phyloP scores from a whole-genome alignment of 2,113 vertebrate genomes.

The Anguilla japonica region DNA sequence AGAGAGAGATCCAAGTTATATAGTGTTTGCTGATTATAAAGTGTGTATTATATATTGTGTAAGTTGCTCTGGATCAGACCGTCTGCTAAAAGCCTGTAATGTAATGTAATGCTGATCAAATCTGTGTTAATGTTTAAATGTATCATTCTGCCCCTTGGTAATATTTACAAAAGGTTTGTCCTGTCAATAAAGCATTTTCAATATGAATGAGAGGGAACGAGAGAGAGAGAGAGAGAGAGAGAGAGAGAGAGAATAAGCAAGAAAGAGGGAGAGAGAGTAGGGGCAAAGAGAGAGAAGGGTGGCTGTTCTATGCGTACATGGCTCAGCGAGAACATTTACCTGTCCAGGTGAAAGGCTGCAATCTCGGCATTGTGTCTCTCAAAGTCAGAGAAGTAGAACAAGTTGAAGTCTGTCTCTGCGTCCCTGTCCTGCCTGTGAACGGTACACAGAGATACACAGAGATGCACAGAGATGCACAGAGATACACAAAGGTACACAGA shows the following conservation, averaged over 20 bases:
- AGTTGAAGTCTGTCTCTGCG: slow-evolving; percentile 78
- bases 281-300: neutral
- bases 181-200: no score
- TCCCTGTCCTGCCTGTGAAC: slow-evolving; percentile 75
- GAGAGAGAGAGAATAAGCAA: neutral
- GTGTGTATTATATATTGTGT: no score
- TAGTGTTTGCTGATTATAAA: no score
- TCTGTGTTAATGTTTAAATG: no score
- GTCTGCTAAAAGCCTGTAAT: no score
- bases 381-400: slow-evolving; percentile 87
- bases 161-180: no score
- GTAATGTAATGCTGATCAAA: no score
- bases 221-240: slow-evolving; percentile 5
- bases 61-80: no score
- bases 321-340: slow-evolving; percentile 52
- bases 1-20: neutral
- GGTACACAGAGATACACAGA: no score
- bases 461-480: no score
- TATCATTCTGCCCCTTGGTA: no score
- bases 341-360: slow-evolving; percentile 81
- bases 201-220: neutral
- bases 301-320: neutral
- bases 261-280: neutral
- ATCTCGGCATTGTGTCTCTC: slow-evolving; percentile 85
- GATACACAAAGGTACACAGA: no score